Evolutionary conservation across 2,888 invertebrate genomes (phyloP), one percentile per base, ranked within the genome.

Genomic region (Temnothorax ravouxi): DNA sequence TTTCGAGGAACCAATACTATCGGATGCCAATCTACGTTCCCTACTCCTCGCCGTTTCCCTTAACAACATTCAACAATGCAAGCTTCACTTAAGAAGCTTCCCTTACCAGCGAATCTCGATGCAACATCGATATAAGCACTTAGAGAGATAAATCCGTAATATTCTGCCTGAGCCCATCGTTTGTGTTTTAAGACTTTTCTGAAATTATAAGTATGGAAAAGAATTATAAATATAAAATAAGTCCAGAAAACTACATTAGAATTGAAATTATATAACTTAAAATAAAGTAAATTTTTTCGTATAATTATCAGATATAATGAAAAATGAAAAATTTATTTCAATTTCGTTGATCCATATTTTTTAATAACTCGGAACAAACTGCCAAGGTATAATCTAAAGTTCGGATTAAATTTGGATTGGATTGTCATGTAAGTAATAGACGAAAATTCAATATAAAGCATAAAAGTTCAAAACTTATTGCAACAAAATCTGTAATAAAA

Each of bases 41-140:
- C 15, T 5, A n/a, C 1, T 15, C 21, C 15, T 41, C 44, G 8
- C 15, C 15, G n/a, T 21, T 64, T 64, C 6, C 13, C 21, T 3
- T 41, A 64, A 64, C 41, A 64, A 41, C 41, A 66, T 41, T 66
- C 64, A 34, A 47, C 15, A 38, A 71, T 8, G 38, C n/a, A 34
- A 71, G 34, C 50, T 71, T 71, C 34, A 34, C 15, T 71, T 38
- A 54, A 71, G 34, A 71, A 71, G 71, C 38, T 71, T 15, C 15
- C 21, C 38, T 38, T 52, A 21, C 9, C 8, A 21, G 15, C 21
- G 5, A 4, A 21, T 54, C 54, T 54, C 34, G 50, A 52, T 9
- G 15, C 15, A 21, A 69, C 3, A 15, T 21, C 52, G 52, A 38
- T 52, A 50, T 69, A 41, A 50, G 8, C 3, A 71, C 5, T 52